Conservation (phyloP, 2,113 vertebrate genomes). For the Ceuthmochares aereus region DNA sequence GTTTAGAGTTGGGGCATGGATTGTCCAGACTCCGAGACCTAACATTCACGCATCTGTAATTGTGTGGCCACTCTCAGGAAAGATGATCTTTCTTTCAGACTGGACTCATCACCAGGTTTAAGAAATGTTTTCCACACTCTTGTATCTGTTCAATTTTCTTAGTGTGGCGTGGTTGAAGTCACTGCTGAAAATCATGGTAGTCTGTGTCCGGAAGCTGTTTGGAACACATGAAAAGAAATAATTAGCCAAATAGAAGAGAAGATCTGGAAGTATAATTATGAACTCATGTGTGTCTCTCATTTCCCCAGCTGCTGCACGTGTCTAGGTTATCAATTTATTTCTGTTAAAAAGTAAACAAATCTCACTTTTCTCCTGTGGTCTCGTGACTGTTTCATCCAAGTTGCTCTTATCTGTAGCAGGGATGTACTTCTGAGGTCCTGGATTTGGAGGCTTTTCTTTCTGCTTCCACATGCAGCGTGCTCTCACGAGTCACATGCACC, state of each 20-base stretch:
- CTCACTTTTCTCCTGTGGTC: neutral
- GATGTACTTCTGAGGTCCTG: neutral
- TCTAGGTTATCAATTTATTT: constrained; percentile 14
- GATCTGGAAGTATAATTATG: constrained; percentile 14
- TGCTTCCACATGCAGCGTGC: neutral
- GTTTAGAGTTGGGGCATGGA: neutral
- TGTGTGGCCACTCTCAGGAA: neutral
- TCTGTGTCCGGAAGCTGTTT: neutral
- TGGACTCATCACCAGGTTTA: neutral
- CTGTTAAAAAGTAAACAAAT: constrained; percentile 39
- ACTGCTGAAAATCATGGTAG: neutral
- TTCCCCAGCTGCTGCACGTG: constrained; percentile 33
- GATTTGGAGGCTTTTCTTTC: neutral
- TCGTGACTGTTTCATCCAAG: neutral
- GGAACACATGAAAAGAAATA: constrained; percentile 13
- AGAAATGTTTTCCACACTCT: neutral
- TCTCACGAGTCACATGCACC: neutral
- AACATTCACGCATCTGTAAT: rapidly evolving
- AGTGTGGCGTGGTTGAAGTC: neutral
- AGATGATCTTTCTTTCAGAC: neutral
- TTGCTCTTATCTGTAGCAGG: constrained; percentile 22
- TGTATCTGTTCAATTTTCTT: constrained; percentile 5
- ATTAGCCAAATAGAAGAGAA: constrained; percentile 14
- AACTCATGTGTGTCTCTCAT: neutral
- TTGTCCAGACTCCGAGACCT: neutral